Evolutionary conservation across 1,140 invertebrate genomes (phyloP).

Genomic region (Aphaenogaster rudis): DNA sequence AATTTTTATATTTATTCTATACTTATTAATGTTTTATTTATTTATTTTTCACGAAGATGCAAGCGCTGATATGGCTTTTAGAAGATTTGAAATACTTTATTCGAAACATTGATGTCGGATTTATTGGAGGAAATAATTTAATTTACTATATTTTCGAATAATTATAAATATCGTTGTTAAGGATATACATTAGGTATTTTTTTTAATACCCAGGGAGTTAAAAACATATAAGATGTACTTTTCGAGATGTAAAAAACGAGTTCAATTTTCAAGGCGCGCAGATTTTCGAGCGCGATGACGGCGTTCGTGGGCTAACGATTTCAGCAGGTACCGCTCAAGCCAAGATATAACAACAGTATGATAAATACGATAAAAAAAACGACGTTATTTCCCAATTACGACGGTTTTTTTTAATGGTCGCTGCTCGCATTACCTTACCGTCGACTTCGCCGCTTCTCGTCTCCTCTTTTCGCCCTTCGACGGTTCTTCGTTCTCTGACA

Average conservation of each 20-base stretch:
- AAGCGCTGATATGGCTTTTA: background rate
- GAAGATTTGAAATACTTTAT: background rate
- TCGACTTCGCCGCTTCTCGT: constrained; percentile 1
- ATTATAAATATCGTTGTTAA: background rate
- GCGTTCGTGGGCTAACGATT: constrained; percentile 1
- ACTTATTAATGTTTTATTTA: too few species aligned
- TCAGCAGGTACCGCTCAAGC: background rate
- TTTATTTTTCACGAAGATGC: background rate
- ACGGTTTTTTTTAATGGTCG: background rate
- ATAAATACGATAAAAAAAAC: constrained; percentile 20
- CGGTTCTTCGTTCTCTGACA: constrained; percentile 51
- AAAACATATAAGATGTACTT: background rate
- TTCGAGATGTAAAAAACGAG: background rate
- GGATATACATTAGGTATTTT: background rate
- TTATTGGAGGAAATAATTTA: background rate
- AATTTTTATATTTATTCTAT: background rate
- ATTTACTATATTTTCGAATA: background rate
- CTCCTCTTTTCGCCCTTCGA: constrained; percentile 10
- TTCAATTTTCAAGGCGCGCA: background rate
- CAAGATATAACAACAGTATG: background rate
- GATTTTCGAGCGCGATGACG: background rate
- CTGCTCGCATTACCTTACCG: constrained; percentile 28
- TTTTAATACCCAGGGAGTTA: background rate
- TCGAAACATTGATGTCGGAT: background rate
- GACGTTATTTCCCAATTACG: constrained; percentile 27